Evolutionary conservation across 2,113 vertebrate genomes (phyloP), one percentile per base, ranked within the genome.

Genomic region (Ranitomeya imitator): DNA sequence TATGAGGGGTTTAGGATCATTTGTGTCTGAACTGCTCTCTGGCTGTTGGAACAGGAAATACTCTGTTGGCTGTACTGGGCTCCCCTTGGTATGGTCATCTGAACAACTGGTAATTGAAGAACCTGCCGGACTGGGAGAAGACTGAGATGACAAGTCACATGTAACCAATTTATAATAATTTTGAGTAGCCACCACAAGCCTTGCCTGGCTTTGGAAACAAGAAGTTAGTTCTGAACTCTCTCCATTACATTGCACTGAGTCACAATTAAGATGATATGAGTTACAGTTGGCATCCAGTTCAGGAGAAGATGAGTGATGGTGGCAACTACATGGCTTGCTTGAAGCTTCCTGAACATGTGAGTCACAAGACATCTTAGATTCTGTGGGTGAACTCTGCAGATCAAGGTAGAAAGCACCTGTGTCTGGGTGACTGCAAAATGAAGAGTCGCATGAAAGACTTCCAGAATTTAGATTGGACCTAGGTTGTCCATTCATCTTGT

Each of bases 81-180:
- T 99, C 57, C 94, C 95, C 92, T 96, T 96, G 93, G 96, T 95
- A 90, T 96, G 96, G 83, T 99, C 98, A 67, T 98, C 97, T 0
- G 97, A 99, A 93, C 97, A 98, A 92, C 98, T 99, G 89, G 98
- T 96, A 90, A 96, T 96, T 0, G 98, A 98, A 15, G 98, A 99
- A 74, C 96, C 97, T 0, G 93, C 97, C 0, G 97, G 98, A 90
- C 97, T 99, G 1, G 98, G 97, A 1, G 98, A 98, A 0, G 98
- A 99, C 89, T 99, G 98, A 61, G 98, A 97, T 21, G 98, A 99
- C 83, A 99, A 93, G 93, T 99, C 98, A 67, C 98, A 99, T 0
- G 98, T 99, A 85, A 99, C 98, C 92, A 99, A 94, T 89, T 99
- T 99, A 82, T 99, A 99, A 90, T 99, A 99, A 94, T 99, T 99